Evolutionary conservation across 2,888 invertebrate genomes (phyloP), one percentile per base, ranked within the genome.

Genomic region (Hypselothyrea guttata): DNA sequence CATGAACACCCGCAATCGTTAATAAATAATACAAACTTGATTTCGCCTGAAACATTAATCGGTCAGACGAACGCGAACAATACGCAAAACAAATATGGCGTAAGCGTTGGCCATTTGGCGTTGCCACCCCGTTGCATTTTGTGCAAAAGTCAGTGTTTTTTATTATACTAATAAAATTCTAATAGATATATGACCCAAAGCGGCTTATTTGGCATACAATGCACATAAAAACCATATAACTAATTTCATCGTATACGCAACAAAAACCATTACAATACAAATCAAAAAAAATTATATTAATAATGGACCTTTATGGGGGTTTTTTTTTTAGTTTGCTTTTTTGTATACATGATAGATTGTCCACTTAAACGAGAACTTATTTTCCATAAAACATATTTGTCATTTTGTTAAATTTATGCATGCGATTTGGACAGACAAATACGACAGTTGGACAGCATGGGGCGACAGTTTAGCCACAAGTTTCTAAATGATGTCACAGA

Each of bases 321-420:
- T 44, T 44, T 38, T 45, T 13, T 27, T 11, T 5, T 12, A n/a
- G 33, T 44, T 33, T 37, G 7, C 7, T 28, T 27, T 42, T 46
- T 35, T 12, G 18, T 11, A 33, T 27, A 30, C 5, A 51, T 49
- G 46, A 59, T 47, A 18, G 46, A 64, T 59, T 38, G 16, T 28
- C 33, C 46, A 66, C 54, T 59, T 51, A 51, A 42, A 31, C 33
- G 5, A n/a, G n/a, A 35, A 55, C 54, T 54, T 51, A 64, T 46
- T 54, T 49, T 42, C 9, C 35, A 49, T 30, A 35, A 8, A 30
- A 7, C 2, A 1, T 27, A 15, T 49, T 27, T 48, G 18, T 51
- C 37, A 52, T 62, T 8, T 31, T 30, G 7, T 3, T 33, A 11
- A 53, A 58, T 49, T 61, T 68, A 61, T 55, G 58, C 72, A 57